These are phyloP conservation scores for Torymus aiolomorphi DNA, from an alignment of 2,888 invertebrate species.

Conservation along the genomic window DNA sequence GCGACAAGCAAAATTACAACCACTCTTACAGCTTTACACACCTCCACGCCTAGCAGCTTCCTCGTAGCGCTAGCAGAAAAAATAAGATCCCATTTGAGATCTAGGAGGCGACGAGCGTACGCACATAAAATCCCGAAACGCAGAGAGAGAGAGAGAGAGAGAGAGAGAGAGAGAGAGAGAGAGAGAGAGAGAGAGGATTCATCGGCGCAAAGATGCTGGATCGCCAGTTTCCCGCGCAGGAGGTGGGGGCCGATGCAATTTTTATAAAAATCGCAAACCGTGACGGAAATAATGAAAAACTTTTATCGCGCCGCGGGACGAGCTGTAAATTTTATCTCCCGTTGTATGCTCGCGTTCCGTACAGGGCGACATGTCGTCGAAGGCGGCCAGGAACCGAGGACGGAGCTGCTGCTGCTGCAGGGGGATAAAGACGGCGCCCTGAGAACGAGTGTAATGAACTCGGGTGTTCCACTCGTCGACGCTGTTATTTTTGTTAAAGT, in stretches of 20 bases:
- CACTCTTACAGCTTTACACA: not conserved
- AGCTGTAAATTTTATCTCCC: constrained; percentile 57
- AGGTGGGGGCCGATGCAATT: constrained; percentile 38
- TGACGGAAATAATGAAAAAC: constrained; percentile 59
- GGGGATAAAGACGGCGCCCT: too few relatives aligned
- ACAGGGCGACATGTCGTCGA: too few relatives aligned
- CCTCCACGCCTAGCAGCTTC: too few relatives aligned
- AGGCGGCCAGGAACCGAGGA: not conserved
- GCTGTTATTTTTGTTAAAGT: too few relatives aligned
- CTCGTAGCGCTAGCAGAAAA: too few relatives aligned
- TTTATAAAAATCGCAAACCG: constrained; percentile 58
- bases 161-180: too few relatives aligned
- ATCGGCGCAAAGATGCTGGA: constrained; percentile 26
- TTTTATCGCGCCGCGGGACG: constrained; percentile 49
- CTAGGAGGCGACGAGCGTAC: constrained; percentile 2
- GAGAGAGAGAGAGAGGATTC: not conserved
- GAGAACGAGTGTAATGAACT: too few relatives aligned
- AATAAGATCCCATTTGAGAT: constrained; percentile 30
- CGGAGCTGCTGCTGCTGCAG: not conserved
- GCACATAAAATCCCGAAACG: constrained; percentile 36
- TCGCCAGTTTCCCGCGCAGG: constrained; percentile 33
- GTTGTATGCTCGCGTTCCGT: not conserved
- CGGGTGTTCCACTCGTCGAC: too few relatives aligned
- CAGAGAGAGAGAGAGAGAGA: not conserved
- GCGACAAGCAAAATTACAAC: not conserved